Evolutionary conservation across 2,888 invertebrate species (phyloP).

Genomic region (Apotomis turbidana): DNA sequence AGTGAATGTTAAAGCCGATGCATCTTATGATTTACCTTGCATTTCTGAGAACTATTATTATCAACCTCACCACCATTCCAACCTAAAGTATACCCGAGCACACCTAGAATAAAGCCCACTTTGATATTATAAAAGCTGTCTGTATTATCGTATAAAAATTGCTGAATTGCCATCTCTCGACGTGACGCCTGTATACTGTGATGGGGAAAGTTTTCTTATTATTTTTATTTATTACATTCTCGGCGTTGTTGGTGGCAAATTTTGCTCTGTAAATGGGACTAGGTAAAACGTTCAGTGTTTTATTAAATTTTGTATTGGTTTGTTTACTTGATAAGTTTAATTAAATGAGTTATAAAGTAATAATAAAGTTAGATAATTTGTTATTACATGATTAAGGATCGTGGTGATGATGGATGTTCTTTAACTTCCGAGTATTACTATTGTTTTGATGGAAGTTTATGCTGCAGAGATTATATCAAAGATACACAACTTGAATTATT

Average conservation of each 20-base stretch:
- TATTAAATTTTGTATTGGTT: constrained; percentile 8
- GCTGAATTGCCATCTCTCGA: constrained; percentile 65
- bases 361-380: neutral
- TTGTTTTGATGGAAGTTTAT: too few species aligned
- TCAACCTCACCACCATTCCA: constrained; percentile 19
- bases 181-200: constrained; percentile 64
- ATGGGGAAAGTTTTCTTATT: constrained; percentile 82
- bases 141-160: constrained; percentile 55
- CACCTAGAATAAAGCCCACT: constrained; percentile 51
- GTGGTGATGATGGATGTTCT: too few species aligned
- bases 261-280: constrained; percentile 54
- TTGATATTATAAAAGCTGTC: constrained; percentile 46
- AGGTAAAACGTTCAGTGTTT: constrained; percentile 38
- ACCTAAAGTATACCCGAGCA: constrained; percentile 49
- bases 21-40: constrained; percentile 70
- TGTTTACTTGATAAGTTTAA: neutral
- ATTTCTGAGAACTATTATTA: constrained; percentile 50
- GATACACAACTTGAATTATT: too few species aligned
- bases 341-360: neutral
- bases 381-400: neutral
- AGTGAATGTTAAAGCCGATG: constrained; percentile 72
- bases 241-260: constrained; percentile 62
- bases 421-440: too few species aligned
- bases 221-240: constrained; percentile 80
- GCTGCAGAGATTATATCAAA: too few species aligned